These are phyloP conservation scores for Ormyrus thymus DNA, from an alignment of 2,888 invertebrate species.

Conservation along the genomic window DNA sequence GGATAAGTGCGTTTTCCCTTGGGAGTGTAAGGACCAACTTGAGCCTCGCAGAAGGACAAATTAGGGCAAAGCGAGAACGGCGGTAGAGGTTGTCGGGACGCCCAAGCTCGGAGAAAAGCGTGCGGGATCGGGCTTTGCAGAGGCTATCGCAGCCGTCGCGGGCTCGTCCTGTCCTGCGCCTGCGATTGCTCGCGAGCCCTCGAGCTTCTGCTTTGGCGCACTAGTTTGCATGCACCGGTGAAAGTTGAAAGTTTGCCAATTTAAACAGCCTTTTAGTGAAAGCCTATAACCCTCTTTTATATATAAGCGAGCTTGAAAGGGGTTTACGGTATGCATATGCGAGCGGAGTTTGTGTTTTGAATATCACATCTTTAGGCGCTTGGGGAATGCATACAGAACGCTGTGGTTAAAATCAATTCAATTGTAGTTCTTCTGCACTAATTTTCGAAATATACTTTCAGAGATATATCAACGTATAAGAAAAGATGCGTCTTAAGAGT, in stretches of 20 bases:
- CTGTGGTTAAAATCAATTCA: too few relatives aligned
- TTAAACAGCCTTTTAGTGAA: conserved; percentile 66
- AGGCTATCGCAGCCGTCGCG: conserved; percentile 17
- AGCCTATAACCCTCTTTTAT: conserved; percentile 11
- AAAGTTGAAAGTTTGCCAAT: conserved; percentile 71
- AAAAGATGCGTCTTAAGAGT: too few relatives aligned
- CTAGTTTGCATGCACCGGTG: conserved; percentile 71
- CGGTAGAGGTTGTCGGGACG: neutral
- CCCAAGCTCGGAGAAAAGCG: too few relatives aligned
- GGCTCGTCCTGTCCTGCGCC: conserved; percentile 13
- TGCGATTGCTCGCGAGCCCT: conserved; percentile 4
- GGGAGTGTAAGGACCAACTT: conserved; percentile 2
- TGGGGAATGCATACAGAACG: neutral
- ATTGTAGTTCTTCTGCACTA: too few relatives aligned
- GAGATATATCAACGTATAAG: too few relatives aligned
- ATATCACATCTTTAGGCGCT: neutral
- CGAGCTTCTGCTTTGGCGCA: conserved; percentile 62
- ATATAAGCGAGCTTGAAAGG: neutral
- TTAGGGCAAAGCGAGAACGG: conserved; percentile 15
- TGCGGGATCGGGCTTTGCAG: conserved; percentile 26
- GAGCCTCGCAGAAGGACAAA: conserved; percentile 5
- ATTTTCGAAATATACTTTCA: too few relatives aligned
- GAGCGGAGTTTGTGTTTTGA: too few relatives aligned
- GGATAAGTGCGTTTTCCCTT: conserved; percentile 2
- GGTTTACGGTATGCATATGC: too few relatives aligned